These are phyloP conservation scores for Caenorhabditis tropicalis DNA, from an alignment of 1,140 invertebrate genomes.

Conservation along the genomic window DNA sequence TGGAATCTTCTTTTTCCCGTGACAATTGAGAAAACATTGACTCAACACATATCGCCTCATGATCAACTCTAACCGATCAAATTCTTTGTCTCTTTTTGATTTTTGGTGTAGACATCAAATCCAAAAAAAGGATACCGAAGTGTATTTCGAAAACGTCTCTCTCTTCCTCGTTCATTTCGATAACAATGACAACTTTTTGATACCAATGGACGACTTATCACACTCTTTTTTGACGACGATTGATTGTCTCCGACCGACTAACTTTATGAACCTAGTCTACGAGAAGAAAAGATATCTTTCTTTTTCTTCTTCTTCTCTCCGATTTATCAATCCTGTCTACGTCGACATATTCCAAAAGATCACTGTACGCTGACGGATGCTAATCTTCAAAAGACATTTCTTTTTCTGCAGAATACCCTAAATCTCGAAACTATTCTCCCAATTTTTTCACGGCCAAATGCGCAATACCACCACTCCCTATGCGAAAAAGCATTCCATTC, in stretches of 20 bases:
- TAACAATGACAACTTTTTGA: neutral
- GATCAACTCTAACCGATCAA: conserved; percentile 3
- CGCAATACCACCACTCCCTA: neutral
- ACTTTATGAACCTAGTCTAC: neutral
- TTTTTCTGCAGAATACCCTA: neutral
- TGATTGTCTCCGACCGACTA: neutral
- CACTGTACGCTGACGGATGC: neutral
- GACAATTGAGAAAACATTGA: neutral
- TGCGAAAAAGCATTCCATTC: neutral
- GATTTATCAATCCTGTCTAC: neutral
- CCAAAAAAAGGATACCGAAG: neutral
- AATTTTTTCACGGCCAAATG: neutral
- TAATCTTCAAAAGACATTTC: conserved; percentile 17
- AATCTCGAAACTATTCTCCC: too few species aligned
- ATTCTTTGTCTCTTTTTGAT: neutral
- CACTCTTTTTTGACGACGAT: neutral
- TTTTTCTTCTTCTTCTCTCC: too few species aligned
- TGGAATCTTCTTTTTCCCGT: neutral
- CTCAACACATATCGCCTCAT: neutral
- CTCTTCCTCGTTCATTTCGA: neutral
- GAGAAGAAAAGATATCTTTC: neutral
- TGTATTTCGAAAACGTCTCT: neutral
- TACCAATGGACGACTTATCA: neutral
- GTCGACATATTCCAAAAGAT: neutral
- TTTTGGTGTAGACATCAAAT: neutral